Conservation (phyloP, 2,797 vertebrate genomes). For the Melanogrammus aeglefinus region DNA sequence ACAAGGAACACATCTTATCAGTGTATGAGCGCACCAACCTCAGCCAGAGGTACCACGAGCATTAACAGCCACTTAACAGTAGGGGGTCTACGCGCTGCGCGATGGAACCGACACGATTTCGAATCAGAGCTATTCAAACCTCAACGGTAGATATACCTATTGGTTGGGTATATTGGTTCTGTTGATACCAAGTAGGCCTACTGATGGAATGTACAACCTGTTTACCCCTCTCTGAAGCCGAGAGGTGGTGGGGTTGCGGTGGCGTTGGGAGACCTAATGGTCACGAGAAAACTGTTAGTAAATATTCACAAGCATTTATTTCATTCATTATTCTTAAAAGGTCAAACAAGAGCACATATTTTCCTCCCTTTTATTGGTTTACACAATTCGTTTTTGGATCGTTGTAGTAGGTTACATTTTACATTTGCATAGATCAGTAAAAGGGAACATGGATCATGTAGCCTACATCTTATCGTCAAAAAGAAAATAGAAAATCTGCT, state of each 20-base stretch:
- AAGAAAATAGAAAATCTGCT: conserved; percentile 34
- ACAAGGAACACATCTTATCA: conserved; percentile 47
- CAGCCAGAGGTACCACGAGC: background rate
- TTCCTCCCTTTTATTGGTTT: background rate
- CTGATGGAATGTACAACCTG: too few relatives aligned
- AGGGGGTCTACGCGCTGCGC: background rate
- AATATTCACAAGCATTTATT: background rate
- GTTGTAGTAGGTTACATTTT: conserved; percentile 15
- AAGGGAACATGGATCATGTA: conserved; percentile 5
- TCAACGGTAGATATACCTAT: background rate
- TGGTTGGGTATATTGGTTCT: background rate
- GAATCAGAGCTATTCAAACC: background rate
- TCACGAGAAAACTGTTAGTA: background rate
- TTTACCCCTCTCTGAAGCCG: background rate
- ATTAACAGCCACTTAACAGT: background rate
- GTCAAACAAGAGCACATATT: background rate
- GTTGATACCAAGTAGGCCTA: too few relatives aligned
- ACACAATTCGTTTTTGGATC: conserved; percentile 14
- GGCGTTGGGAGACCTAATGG: background rate
- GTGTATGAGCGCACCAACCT: background rate
- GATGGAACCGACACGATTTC: background rate
- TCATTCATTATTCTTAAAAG: too few relatives aligned
- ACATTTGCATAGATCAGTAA: conserved; percentile 15
- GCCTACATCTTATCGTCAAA: conserved; percentile 28
- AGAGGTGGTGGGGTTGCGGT: background rate